Base-by-base conservation (phyloP, 2,797 vertebrate genomes). In the Melanotaenia pygmaea region DNA sequence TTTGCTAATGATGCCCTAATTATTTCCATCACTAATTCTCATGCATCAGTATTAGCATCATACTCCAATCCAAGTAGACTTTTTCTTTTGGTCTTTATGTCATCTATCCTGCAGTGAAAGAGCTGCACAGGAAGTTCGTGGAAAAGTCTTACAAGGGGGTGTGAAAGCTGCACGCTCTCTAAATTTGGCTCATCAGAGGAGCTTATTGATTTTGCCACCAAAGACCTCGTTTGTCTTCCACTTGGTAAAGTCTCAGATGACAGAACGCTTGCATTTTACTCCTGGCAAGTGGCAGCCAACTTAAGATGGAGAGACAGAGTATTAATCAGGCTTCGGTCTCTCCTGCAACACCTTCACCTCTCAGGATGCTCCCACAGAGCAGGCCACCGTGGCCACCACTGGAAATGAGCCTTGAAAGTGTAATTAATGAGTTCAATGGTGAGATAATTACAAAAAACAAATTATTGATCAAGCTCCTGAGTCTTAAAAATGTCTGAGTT, bases 391-490 rank as follows among this genome's bases (percentile, higher is more conserved):
- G 32, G 32, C 32, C 32, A 34, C 32, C 32, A 34, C 80, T 88
- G 89, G 89, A 93, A 93, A 93, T 89, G 88, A 92, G 92, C 91
- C 91, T 91, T 91, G 91, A 91, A 91, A 90, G 84, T 85, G 84
- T 90, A 91, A 93, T 93, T 93, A 90, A 94, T 91, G 91, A 89
- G 86, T 38, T 61, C 84, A 74, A 79, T 59, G 84, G 83, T 90
- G 87, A 92, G 89, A 93, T 93, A 92, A 94, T 93, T 91, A 90
- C 82, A 77, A 76, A 62, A 87, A 86, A 77, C 86, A 86, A 91
- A 91, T 86, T 94, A 94, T 94, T 81, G 93, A 93, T 93, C 86
- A 88, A 74, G 70, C 75, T 81, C 85, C 64, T 63, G 80, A 83
- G 83, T 90, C 65, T 82, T 84, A 83, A 91, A 84, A 87, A 80